A percentile compares a stretch with the other conserved stretches of the same genome.
These are phyloP conservation scores for Drosophila bifasciata DNA, from an alignment of 1,140 invertebrate species.

Conservation along the genomic window DNA sequence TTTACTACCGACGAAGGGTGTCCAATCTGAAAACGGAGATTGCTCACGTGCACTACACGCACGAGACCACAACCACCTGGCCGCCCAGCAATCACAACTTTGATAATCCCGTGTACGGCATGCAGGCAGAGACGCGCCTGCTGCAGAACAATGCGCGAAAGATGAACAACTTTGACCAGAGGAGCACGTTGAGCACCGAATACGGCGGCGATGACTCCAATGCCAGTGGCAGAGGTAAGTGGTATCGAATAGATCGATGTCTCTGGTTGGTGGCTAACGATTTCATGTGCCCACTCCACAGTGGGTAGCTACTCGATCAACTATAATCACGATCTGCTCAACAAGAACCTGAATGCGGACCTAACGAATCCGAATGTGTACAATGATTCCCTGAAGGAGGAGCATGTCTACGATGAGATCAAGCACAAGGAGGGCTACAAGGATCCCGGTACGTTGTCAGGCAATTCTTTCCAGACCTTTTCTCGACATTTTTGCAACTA, in stretches of 20 bases:
- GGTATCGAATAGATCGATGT: too few relatives aligned
- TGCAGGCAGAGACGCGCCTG: conserved; percentile 86
- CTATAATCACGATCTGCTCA: conserved; percentile 86
- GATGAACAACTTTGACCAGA: conserved; percentile 77
- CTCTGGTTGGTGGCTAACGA: background rate
- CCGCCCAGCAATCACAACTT: conserved; percentile 93
- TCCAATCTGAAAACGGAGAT: conserved; percentile 93
- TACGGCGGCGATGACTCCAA: conserved; percentile 77
- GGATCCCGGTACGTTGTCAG: conserved; percentile 83
- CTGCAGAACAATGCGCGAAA: conserved; percentile 88
- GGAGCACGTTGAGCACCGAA: conserved; percentile 45
- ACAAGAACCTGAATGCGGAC: conserved; percentile 94
- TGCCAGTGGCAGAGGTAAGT: conserved; percentile 74
- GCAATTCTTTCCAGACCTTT: background rate
- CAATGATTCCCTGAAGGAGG: conserved; percentile 88
- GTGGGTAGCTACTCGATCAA: conserved; percentile 84
- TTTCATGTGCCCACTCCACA: conserved; percentile 47
- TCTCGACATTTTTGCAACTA: conserved; percentile 17
- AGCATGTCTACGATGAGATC: conserved; percentile 96
- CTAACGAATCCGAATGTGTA: conserved; percentile 94
- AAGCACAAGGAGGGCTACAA: conserved; percentile 90
- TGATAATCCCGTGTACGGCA: conserved; percentile 96
- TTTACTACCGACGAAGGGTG: conserved; percentile 92
- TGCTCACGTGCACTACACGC: conserved; percentile 94
- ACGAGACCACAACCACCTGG: conserved; percentile 88